Base-by-base conservation (phyloP, 2,113 vertebrate genomes). In the Talpa occidentalis region DNA sequence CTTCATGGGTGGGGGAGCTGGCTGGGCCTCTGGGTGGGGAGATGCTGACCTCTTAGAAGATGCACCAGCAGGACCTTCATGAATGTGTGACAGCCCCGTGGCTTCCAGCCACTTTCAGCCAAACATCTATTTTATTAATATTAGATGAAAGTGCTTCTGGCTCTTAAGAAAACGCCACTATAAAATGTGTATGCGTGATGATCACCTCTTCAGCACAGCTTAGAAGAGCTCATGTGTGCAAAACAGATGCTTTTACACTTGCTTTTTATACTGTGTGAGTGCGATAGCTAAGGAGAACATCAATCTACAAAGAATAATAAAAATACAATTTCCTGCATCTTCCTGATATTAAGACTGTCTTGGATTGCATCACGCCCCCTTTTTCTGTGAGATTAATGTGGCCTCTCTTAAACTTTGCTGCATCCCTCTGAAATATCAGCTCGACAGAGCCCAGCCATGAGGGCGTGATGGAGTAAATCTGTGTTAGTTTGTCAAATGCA, bases 81-180 rank as follows among this genome's bases (percentile, higher is more conserved):
- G 49, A 52, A n/a, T 4, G 30, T 64, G 21, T 17, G 56, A 88
- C 88, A 35, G 70, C 26, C 30, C 22, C 3, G 3, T 84, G 81
- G 52, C 93, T 94, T 66, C 54, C 9, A 40, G 94, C 66, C 6
- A 1, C 56, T 95, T 93, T 81, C 88, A 97, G 93, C 96, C 95
- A 95, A 98, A 95, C 88, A 97, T 96, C 97, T 97, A 95, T 97
- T 97, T 96, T 96, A 94, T 95, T 96, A 82, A 94, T 97, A 96
- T 94, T 96, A 94, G 97, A 94, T 62, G 80, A 89, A 95, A 93
- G 95, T 88, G 97, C 85, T 97, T 94, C 94, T 95, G 93, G 86
- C 96, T 94, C 94, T 94, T 97, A 96, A 95, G 96, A 97, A 98
- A 98, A 94, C 79, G 95, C 35, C 77, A 86, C 96, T 95, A 69